A percentile compares a stretch with the other conserved stretches of the same genome.
phyloP scores from a whole-genome alignment of 2,888 invertebrate genomes.

The Meta bourneti region DNA sequence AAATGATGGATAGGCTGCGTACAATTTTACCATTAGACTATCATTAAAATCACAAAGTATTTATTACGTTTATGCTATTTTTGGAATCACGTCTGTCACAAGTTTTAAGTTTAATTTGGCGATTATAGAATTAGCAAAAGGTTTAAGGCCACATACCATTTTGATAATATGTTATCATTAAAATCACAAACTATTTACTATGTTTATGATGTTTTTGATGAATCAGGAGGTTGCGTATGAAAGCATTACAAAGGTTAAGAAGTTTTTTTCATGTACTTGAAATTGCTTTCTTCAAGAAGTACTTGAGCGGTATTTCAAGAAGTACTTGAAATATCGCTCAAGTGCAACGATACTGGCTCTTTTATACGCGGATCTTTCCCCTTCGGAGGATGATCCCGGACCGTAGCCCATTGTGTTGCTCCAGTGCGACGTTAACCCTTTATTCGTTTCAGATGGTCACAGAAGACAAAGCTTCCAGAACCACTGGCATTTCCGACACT shows the following conservation, averaged over 20 bases:
- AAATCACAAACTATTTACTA: neutral
- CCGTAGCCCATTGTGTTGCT: neutral
- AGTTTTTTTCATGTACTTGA: no score
- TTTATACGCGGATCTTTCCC: no score
- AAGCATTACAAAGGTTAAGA: neutral
- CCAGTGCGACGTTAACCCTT: neutral
- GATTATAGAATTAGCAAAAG: no score
- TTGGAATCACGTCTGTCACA: no score
- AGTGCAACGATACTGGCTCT: no score
- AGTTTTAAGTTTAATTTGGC: no score
- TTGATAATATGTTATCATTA: neutral
- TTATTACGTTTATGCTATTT: no score
- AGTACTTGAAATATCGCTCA: neutral
- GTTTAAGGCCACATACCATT: neutral
- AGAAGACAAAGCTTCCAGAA: neutral
- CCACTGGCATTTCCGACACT: constrained; percentile 30
- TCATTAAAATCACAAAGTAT: no score
- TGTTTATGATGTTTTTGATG: neutral
- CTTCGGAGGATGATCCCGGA: neutral
- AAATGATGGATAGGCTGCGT: no score
- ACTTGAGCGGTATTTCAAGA: no score
- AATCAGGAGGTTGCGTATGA: neutral
- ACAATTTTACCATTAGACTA: no score
- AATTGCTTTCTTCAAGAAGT: no score
- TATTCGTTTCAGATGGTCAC: constrained; percentile 25